A percentile compares a stretch with the other conserved stretches of the same genome.
phyloP scores from a whole-genome alignment of 2,888 invertebrate species.

The Latrodectus elegans region DNA sequence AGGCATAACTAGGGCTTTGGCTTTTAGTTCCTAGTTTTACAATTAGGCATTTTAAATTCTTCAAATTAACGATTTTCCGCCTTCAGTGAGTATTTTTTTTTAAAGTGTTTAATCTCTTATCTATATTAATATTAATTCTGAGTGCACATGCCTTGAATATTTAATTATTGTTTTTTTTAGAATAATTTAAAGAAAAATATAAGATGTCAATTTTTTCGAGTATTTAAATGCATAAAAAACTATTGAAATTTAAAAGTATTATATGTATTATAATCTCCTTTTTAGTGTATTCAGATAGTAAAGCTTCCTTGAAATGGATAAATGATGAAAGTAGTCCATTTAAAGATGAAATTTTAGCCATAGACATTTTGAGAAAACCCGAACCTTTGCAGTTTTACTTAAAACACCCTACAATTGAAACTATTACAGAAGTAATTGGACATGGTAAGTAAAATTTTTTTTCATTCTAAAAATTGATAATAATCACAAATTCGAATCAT shows the following conservation, averaged over 20 bases:
- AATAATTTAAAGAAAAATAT: too few species aligned
- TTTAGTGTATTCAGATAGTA: conserved; percentile 5
- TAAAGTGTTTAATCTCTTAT: too few species aligned
- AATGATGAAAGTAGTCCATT: conserved; percentile 22
- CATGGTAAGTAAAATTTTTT: conserved; percentile 2
- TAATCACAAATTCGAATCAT: not conserved
- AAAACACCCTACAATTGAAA: conserved; percentile 8
- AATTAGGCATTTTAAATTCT: too few species aligned
- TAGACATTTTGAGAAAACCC: conserved; percentile 14
- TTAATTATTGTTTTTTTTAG: too few species aligned
- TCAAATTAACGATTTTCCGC: too few species aligned
- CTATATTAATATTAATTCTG: too few species aligned
- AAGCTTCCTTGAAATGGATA: conserved; percentile 29
- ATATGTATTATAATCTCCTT: not conserved
- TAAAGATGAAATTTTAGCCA: not conserved
- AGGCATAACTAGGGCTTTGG: too few species aligned
- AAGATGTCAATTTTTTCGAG: too few species aligned
- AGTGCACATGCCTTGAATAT: too few species aligned
- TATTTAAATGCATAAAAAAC: too few species aligned
- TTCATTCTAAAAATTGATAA: not conserved
- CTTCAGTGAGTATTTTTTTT: too few species aligned
- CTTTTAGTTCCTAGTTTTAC: too few species aligned
- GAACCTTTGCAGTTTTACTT: conserved; percentile 35
- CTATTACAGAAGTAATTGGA: conserved; percentile 3
- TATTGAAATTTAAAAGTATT: not conserved